Percentiles rank a stretch among this genome's conserved stretches.
phyloP scores from a whole-genome alignment of 2,113 vertebrate species.

The Ochotona curzoniae region DNA sequence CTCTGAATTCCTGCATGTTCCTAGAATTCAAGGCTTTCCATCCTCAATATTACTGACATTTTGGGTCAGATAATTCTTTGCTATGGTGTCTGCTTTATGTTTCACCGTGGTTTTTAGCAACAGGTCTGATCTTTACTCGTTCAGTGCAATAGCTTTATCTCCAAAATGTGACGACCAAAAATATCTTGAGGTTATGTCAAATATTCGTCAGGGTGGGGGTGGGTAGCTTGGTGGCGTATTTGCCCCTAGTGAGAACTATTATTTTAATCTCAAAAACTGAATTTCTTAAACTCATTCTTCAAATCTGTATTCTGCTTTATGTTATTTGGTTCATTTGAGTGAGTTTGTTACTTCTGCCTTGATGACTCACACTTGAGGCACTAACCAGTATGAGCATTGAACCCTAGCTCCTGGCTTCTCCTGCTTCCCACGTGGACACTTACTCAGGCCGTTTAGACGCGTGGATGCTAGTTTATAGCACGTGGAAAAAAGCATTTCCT shows the following conservation, averaged over 20 bases:
- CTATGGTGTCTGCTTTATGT: neutral
- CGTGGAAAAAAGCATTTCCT: conserved; percentile 8
- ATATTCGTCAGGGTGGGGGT: too few relatives aligned
- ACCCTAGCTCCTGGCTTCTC: neutral
- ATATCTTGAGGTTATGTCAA: neutral
- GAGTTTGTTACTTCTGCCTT: neutral
- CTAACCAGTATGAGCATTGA: neutral
- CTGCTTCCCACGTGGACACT: neutral
- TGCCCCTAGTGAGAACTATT: neutral
- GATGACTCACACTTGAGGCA: neutral
- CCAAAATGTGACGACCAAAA: neutral
- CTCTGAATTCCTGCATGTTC: neutral
- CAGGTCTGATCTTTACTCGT: neutral
- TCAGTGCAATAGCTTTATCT: neutral
- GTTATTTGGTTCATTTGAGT: neutral
- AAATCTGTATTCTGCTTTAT: neutral
- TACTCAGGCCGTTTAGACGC: neutral
- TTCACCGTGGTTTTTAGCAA: neutral
- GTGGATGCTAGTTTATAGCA: neutral
- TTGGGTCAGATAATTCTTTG: neutral
- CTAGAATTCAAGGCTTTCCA: neutral
- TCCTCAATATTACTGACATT: neutral
- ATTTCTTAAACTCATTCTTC: conserved; percentile 17
- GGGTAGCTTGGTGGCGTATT: neutral
- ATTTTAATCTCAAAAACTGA: neutral